Evolutionary conservation across 1,140 invertebrate genomes (phyloP), one percentile per base, ranked within the genome.

Genomic region (Metopolophium dirhodum): DNA sequence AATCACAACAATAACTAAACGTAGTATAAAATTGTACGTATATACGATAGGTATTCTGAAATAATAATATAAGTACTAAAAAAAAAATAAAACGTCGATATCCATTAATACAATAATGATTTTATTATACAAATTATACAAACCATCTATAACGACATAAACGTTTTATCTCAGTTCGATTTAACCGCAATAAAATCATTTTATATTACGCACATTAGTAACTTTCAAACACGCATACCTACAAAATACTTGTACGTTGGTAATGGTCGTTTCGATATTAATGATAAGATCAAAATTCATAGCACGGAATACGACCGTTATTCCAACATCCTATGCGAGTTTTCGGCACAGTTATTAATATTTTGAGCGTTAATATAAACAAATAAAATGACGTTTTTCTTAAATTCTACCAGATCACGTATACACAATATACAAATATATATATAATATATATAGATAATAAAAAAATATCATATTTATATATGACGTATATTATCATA

Each of bases 201-300:
- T 54, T 37, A 90, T 26, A 23, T 54, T 51, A 54, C n/a, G 37
- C 35, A 18, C 37, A 61, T 61, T 90, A 61, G 89, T 61, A 61
- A 90, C 89, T 26, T 90, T 45, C 49, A 37, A 89, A 54, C 87
- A 26, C 22, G 2, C 41, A 49, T 45, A 61, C 61, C 26, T 45
- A 20, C 26, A 57, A 41, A 47, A 41, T 61, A 61, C 54, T 61
- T 61, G n/a, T 45, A 57, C 37, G 11, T 30, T 26, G 2, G 4
- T 45, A 61, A 90, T 90, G 7, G 26, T 45, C 37, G 35, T 90
- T 90, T 61, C 45, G 23, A 45, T 45, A 90, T 90, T 61, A 57
- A 61, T 61, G 37, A 45, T 41, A 90, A 61, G 51, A 90, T 90
- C 51, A 90, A 90, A 61, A 90, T 90, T 90, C 89, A 90, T 61